Conservation (phyloP, 35 echinoderm and acorn worm genomes). For the Apostichopus parvimensis region DNA sequence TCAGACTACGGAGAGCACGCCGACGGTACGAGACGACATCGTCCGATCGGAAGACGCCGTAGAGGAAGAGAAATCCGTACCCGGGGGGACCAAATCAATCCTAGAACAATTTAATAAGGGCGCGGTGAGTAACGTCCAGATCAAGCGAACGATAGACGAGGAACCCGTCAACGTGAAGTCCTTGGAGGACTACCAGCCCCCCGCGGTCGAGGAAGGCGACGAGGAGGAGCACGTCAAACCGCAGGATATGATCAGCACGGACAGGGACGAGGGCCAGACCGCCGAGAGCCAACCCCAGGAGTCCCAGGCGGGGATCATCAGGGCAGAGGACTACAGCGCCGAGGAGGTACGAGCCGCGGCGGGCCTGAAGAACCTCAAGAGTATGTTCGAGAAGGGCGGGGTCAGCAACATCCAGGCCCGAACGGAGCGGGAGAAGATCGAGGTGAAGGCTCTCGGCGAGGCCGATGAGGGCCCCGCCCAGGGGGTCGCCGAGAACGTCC, state of each 20-base stretch:
- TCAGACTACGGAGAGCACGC: slow-evolving; percentile 78
- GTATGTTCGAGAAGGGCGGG: slow-evolving; percentile 85
- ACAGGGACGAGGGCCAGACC: slow-evolving; percentile 36
- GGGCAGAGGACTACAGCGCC: slow-evolving; percentile 1
- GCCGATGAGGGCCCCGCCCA: slow-evolving; percentile 33
- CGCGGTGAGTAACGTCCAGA: slow-evolving; percentile 36
- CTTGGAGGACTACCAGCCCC: slow-evolving; percentile 37
- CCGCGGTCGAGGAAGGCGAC: slow-evolving; percentile 1
- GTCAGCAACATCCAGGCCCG: slow-evolving; percentile 71
- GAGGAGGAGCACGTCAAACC: slow-evolving; percentile 55
- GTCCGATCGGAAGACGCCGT: slow-evolving; percentile 46
- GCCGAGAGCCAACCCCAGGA: slow-evolving; percentile 53
- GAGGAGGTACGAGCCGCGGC: slow-evolving; percentile 57
- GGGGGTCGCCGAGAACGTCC: slow-evolving; percentile 77
- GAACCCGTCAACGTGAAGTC: slow-evolving; percentile 35
- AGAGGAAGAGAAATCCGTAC: slow-evolving; percentile 62
- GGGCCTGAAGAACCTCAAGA: slow-evolving; percentile 74
- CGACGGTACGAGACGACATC: slow-evolving; percentile 63
- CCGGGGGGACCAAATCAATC: slow-evolving; percentile 69
- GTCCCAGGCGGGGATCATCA: slow-evolving; percentile 56
- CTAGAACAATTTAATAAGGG: slow-evolving; percentile 75
- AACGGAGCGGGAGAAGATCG: slow-evolving; percentile 52
- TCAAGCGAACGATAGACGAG: slow-evolving; percentile 23
- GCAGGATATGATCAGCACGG: slow-evolving; percentile 48
- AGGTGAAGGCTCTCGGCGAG: slow-evolving; percentile 63